Evolutionary conservation across 2,113 vertebrate species (phyloP).

Genomic region (Stegastes partitus): DNA sequence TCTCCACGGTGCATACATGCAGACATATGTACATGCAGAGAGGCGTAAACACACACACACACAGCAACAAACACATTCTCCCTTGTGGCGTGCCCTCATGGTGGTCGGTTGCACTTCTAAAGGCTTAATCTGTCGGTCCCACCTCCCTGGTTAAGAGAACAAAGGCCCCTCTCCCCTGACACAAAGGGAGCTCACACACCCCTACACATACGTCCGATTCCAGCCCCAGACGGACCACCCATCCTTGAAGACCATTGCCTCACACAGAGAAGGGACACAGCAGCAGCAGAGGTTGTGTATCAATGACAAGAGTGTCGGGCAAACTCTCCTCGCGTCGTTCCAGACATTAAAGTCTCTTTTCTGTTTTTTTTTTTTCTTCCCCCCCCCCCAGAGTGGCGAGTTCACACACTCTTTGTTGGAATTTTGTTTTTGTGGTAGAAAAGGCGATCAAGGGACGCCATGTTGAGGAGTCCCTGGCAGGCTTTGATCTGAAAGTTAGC

Average conservation of each 20-base stretch:
- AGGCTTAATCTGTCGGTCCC: slow-evolving; percentile 84
- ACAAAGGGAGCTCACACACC: slow-evolving; percentile 81
- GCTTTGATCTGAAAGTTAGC: slow-evolving; percentile 68
- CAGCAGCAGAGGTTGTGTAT: slow-evolving; percentile 48
- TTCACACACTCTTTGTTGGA: slow-evolving; percentile 72
- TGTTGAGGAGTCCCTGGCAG: slow-evolving; percentile 39
- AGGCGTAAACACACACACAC: background rate
- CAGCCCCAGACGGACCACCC: slow-evolving; percentile 81
- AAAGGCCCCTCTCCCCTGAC: slow-evolving; percentile 79
- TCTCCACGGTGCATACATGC: background rate
- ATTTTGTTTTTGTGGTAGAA: slow-evolving; percentile 63
- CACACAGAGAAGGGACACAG: slow-evolving; percentile 48
- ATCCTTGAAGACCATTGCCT: slow-evolving; percentile 77
- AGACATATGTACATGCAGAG: slow-evolving; percentile 2
- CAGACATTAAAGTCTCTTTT: slow-evolving; percentile 69
- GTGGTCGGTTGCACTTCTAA: slow-evolving; percentile 84
- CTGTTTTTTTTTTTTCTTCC: slow-evolving; percentile 37
- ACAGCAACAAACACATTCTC: slow-evolving; percentile 59
- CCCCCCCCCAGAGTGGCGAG: slow-evolving; percentile 52
- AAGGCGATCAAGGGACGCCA: slow-evolving; percentile 62
- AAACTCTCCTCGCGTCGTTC: slow-evolving; percentile 50
- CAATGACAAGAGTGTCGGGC: slow-evolving; percentile 60
- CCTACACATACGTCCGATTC: slow-evolving; percentile 79
- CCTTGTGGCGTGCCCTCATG: slow-evolving; percentile 77
- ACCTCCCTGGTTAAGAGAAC: slow-evolving; percentile 85